Conservation (phyloP, 2,888 invertebrate genomes). For the Microctonus hyperodae region DNA sequence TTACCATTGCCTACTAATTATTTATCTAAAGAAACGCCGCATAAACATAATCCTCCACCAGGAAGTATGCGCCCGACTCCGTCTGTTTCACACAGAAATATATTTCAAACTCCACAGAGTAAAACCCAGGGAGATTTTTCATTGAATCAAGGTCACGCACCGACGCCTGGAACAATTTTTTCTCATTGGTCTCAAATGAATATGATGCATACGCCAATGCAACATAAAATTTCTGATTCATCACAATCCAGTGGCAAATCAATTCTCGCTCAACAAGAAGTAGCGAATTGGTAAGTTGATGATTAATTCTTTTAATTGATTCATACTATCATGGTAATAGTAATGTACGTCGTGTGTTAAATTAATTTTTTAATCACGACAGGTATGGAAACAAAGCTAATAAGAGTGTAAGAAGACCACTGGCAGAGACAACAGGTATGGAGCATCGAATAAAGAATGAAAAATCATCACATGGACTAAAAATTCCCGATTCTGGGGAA, state of each 20-base stretch:
- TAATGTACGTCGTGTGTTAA: too few relatives aligned
- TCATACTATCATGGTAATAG: too few relatives aligned
- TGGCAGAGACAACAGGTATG: slow-evolving; percentile 46
- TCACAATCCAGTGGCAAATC: slow-evolving; percentile 42
- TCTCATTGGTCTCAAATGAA: slow-evolving; percentile 46
- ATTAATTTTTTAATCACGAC: slow-evolving; percentile 18
- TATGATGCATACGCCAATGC: slow-evolving; percentile 48
- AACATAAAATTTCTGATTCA: slow-evolving; percentile 38
- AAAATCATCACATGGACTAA: slow-evolving; percentile 22
- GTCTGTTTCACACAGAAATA: slow-evolving; percentile 50
- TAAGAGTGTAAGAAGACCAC: slow-evolving; percentile 48
- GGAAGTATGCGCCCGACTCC: slow-evolving; percentile 47
- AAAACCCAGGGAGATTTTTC: slow-evolving; percentile 40
- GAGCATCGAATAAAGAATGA: slow-evolving; percentile 8
- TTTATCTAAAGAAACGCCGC: slow-evolving; percentile 48
- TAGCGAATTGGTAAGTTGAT: slow-evolving; percentile 15
- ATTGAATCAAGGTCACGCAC: slow-evolving; percentile 37
- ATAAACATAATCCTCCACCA: slow-evolving; percentile 46
- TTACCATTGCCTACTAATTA: slow-evolving; percentile 11
- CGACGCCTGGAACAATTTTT: slow-evolving; percentile 52
- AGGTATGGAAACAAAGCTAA: slow-evolving; percentile 43
- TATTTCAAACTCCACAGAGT: slow-evolving; percentile 54
- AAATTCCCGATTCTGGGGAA: slow-evolving; percentile 23
- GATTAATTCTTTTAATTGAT: slow-evolving; percentile 9
- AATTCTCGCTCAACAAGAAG: slow-evolving; percentile 35